These are phyloP conservation scores for Epirrhoe tristata DNA, from an alignment of 2,888 invertebrate genomes.

Conservation along the genomic window DNA sequence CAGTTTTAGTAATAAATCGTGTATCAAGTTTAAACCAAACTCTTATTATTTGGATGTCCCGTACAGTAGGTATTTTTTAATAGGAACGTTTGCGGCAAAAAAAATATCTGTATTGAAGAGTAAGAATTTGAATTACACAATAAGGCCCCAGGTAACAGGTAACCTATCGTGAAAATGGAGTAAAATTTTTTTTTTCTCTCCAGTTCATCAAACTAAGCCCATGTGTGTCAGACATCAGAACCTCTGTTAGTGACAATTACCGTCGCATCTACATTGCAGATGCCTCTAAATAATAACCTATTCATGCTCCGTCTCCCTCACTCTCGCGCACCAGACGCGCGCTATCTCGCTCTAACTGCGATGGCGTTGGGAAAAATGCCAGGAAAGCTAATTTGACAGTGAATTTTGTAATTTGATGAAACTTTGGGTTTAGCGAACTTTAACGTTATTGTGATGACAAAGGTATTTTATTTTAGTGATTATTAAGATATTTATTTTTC, in stretches of 20 bases:
- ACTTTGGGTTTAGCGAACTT: constrained; percentile 3
- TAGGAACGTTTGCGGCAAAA: no score
- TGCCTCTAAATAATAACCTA: constrained; percentile 54
- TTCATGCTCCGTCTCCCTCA: constrained; percentile 41
- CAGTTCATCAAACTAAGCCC: background rate
- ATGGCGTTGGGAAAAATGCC: constrained; percentile 33
- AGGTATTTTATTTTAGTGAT: background rate
- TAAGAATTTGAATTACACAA: no score
- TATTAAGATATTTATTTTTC: background rate
- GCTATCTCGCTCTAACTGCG: constrained; percentile 25
- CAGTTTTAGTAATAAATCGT: no score
- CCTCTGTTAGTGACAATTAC: constrained; percentile 52
- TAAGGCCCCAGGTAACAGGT: no score
- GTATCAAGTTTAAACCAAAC: no score
- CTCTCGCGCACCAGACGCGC: constrained; percentile 20
- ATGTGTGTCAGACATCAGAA: constrained; percentile 32
- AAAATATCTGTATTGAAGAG: no score
- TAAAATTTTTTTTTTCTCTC: background rate
- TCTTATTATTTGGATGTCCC: no score
- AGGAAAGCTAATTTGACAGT: constrained; percentile 34
- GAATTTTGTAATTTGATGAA: constrained; percentile 12
- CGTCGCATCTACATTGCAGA: constrained; percentile 56
- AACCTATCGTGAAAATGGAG: no score
- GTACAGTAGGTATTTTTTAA: no score
- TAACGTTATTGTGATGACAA: background rate